Base-by-base conservation (phyloP, 2,797 vertebrate genomes). In the Coregonus suidteri region DNA sequence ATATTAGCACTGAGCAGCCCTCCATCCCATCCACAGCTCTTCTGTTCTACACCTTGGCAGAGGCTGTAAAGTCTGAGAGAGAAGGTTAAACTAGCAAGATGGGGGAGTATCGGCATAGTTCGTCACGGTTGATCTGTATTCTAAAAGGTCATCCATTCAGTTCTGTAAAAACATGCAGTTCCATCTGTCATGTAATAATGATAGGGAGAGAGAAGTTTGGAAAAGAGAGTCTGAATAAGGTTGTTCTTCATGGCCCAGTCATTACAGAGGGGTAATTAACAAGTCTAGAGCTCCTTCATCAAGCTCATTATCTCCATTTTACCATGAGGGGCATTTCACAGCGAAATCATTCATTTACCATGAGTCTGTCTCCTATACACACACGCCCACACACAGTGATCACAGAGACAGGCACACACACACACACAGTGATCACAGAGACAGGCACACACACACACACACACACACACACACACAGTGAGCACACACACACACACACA, bases 241-340 rank as follows among this genome's bases (percentile, higher is more conserved):
- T 47, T 9, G 9, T 47, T 47, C 11, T 47, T 47, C 41, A 47
- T 47, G 9, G 41, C 41, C 41, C 41, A 47, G 41, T 75, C 69
- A 79, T 77, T 77, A 62, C 41, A 47, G 79, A 78, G 69, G 74
- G 73, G 76, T 88, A 87, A 90, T 92, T 88, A 91, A 88, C 83
- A 82, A 88, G 76, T 83, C 75, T 79, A 47, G 41, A 9, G 9
- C 41, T 47, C 79, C 86, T 88, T 89, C 88, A 91, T 89, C 87
- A 90, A 76, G 84, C 41, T 88, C 87, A 89, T 89, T 89, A 88
- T 83, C 85, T 78, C 83, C 79, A 2, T 87, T 84, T 86, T 81
- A 88, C 83, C 81, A 76, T 75, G 76, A 88, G 78, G 82, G 59
- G 76, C 79, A 65, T 84, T 88, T 86, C 35, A 74, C 70, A 59